A percentile compares a stretch with the other conserved stretches of the same genome.
These are phyloP conservation scores for Diarsia rubi DNA, from an alignment of 2,888 invertebrate species.

Conservation along the genomic window DNA sequence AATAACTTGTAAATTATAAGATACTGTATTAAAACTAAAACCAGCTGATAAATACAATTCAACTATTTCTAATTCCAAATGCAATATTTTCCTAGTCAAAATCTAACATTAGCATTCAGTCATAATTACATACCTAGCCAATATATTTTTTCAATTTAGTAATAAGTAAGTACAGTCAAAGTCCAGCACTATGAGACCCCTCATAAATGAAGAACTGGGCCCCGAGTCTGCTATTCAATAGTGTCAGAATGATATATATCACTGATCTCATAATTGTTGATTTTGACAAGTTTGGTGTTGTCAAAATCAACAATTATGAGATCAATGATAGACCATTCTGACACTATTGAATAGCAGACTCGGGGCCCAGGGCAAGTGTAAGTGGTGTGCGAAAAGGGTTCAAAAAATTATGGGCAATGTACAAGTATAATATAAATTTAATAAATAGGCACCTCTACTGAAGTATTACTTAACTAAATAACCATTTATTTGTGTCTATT, in stretches of 20 bases:
- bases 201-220: too few species aligned
- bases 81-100: neutral
- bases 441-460: neutral
- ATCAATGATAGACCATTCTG: too few species aligned
- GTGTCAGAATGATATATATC: too few species aligned
- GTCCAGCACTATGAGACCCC: too few species aligned
- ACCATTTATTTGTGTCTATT: constrained; percentile 24
- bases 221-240: too few species aligned
- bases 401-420: too few species aligned
- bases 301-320: too few species aligned
- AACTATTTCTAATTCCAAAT: neutral
- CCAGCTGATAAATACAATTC: neutral
- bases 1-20: neutral
- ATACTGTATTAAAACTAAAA: neutral
- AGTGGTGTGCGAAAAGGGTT: too few species aligned
- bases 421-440: neutral
- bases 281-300: too few species aligned
- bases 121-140: neutral
- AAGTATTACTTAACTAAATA: constrained; percentile 4
- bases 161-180: neutral
- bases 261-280: too few species aligned
- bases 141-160: neutral
- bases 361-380: too few species aligned
- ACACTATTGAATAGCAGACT: too few species aligned
- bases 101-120: neutral